phyloP scores from a whole-genome alignment of 2,113 vertebrate species.

The Limanda limanda region DNA sequence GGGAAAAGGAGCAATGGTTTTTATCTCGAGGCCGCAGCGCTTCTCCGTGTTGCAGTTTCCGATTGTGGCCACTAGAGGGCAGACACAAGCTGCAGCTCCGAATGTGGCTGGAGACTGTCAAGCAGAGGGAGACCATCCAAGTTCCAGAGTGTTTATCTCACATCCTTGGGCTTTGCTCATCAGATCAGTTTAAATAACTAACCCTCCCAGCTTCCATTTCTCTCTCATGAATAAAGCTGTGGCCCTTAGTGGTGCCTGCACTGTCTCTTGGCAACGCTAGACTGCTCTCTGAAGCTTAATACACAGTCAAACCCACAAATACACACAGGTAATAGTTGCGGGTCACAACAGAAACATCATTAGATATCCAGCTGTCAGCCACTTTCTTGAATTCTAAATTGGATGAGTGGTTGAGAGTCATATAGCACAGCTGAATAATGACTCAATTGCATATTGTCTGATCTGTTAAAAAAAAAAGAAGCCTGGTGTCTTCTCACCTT shows the following conservation, averaged over 20 bases:
- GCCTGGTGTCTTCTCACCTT: constrained; percentile 61
- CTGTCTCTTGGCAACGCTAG: constrained; percentile 60
- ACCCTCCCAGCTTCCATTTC: constrained; percentile 47
- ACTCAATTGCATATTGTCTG: constrained; percentile 74
- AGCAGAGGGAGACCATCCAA: constrained; percentile 17
- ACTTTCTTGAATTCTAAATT: constrained; percentile 73
- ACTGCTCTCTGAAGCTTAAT: constrained; percentile 65
- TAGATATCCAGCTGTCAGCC: constrained; percentile 75
- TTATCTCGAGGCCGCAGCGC: too few relatives aligned
- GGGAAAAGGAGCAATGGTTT: neutral
- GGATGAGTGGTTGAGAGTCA: constrained; percentile 66
- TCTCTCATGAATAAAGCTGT: constrained; percentile 73
- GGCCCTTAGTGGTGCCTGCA: constrained; percentile 57
- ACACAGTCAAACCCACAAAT: constrained; percentile 31
- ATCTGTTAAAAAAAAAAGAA: constrained; percentile 55
- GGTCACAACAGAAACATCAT: constrained; percentile 77
- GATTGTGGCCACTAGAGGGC: constrained; percentile 67
- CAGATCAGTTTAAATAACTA: constrained; percentile 70
- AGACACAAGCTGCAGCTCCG: constrained; percentile 46
- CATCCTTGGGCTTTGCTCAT: constrained; percentile 60
- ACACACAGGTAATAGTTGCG: constrained; percentile 65
- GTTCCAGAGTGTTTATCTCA: constrained; percentile 67
- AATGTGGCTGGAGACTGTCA: neutral
- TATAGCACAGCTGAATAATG: constrained; percentile 57
- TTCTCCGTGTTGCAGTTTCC: constrained; percentile 24